phyloP scores from a whole-genome alignment of 2,888 invertebrate genomes.

The Pseudococcus longispinus region DNA sequence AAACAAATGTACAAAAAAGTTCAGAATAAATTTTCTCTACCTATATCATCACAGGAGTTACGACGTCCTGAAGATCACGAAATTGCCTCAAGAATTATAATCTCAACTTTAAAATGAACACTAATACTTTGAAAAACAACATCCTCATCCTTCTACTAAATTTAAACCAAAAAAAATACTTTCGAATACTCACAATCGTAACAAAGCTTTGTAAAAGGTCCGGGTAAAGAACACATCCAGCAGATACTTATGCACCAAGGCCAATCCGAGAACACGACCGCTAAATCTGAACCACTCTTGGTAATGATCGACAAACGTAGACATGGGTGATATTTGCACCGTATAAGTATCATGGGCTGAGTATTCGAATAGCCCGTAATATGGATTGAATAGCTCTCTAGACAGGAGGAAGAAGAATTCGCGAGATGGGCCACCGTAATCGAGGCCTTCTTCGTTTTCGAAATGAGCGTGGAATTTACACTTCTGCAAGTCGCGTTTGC shows the following conservation, averaged over 20 bases:
- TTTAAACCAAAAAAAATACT: no score
- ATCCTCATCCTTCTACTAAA: no score
- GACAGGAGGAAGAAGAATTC: slow-evolving; percentile 99
- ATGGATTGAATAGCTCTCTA: slow-evolving; percentile 95
- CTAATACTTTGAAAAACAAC: no score
- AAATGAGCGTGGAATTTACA: slow-evolving; percentile 92
- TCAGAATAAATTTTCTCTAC: no score
- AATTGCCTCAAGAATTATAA: no score
- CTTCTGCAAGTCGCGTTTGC: slow-evolving; percentile 93
- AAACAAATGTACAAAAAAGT: no score
- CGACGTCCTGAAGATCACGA: no score
- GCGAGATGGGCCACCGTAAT: slow-evolving; percentile 96
- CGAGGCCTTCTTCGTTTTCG: slow-evolving; percentile 95
- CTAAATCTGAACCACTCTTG: slow-evolving; percentile 98
- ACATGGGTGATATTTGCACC: slow-evolving; percentile 93
- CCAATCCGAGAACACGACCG: slow-evolving; percentile 91
- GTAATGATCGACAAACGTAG: slow-evolving; percentile 93
- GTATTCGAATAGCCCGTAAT: slow-evolving; percentile 97
- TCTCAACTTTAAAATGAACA: no score
- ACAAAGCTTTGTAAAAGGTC: slow-evolving; percentile 93
- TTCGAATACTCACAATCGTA: slow-evolving; percentile 76
- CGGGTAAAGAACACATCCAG: slow-evolving; percentile 97
- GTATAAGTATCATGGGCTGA: slow-evolving; percentile 98
- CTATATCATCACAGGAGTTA: no score
- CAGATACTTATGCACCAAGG: slow-evolving; percentile 95